These are phyloP conservation scores for Diplazon laetatorius DNA, from an alignment of 2,888 invertebrate genomes.

Conservation along the genomic window DNA sequence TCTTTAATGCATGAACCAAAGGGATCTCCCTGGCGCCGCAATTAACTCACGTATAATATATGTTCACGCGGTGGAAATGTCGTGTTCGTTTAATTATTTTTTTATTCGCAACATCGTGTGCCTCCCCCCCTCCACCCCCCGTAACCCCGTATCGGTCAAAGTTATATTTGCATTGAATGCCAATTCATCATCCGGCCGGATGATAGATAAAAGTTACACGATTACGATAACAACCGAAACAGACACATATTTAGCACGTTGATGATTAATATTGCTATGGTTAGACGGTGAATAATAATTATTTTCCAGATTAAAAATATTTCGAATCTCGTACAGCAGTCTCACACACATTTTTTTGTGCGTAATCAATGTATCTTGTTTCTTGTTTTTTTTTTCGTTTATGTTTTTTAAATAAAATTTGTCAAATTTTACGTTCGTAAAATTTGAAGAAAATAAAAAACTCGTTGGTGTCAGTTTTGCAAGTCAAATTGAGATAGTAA, in stretches of 20 bases:
- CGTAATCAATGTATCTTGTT: too few relatives aligned
- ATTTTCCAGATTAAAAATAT: too few relatives aligned
- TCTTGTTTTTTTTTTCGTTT: neutral
- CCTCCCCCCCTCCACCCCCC: too few relatives aligned
- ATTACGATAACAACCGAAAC: conserved; percentile 16
- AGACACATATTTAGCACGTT: conserved; percentile 30
- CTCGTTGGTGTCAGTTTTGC: conserved; percentile 71
- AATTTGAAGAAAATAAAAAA: conserved; percentile 28
- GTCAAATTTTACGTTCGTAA: conserved; percentile 6
- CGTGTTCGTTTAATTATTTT: conserved; percentile 30
- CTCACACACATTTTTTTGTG: too few relatives aligned
- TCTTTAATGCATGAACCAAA: conserved; percentile 44
- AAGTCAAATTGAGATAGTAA: conserved; percentile 76
- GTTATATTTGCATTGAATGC: conserved; percentile 19
- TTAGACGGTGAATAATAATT: conserved; percentile 19
- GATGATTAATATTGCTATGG: conserved; percentile 4
- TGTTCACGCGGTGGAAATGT: conserved; percentile 12
- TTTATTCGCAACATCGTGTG: conserved; percentile 8
- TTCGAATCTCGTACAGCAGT: too few relatives aligned
- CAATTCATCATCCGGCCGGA: conserved; percentile 26
- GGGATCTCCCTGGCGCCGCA: conserved; percentile 39
- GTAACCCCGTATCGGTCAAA: neutral
- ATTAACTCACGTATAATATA: conserved; percentile 43
- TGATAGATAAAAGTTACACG: conserved; percentile 29
- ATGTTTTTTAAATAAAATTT: conserved; percentile 2